A percentile compares a stretch with the other conserved stretches of the same genome.
phyloP scores from a whole-genome alignment of 2,113 vertebrate species.

The Salvator merianae region DNA sequence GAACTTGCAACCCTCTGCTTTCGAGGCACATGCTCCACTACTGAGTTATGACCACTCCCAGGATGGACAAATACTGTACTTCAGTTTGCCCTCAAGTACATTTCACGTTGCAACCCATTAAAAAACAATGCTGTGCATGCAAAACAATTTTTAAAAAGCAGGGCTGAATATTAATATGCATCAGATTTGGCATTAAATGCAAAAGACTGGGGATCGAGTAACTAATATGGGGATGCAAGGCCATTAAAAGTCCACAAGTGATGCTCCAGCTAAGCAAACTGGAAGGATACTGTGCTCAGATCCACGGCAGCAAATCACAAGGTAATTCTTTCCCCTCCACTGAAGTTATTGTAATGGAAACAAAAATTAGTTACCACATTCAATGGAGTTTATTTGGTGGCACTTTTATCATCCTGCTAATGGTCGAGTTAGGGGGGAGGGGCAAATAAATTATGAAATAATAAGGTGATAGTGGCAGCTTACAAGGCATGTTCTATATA shows the following conservation, averaged over 20 bases:
- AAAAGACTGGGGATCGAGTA: neutral
- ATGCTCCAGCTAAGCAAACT: constrained; percentile 50
- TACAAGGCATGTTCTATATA: constrained; percentile 53
- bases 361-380: constrained; percentile 59
- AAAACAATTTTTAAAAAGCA: neutral
- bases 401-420: constrained; percentile 63
- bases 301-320: constrained; percentile 49
- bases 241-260: constrained; percentile 32
- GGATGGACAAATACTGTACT: rapidly evolving
- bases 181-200: neutral
- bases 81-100: neutral
- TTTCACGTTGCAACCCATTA: neutral
- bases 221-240: neutral
- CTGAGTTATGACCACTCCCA: too few species aligned
- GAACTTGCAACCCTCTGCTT: too few species aligned
- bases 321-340: constrained; percentile 59
- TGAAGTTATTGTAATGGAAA: constrained; percentile 60
- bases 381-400: constrained; percentile 66
- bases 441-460: constrained; percentile 68
- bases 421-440: constrained; percentile 51
- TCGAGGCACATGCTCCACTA: too few species aligned
- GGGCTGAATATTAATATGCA: neutral
- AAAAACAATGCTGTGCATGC: neutral
- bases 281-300: constrained; percentile 55
- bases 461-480: constrained; percentile 45